Evolutionary conservation across 2,797 vertebrate species (phyloP), one percentile per base, ranked within the genome.

Genomic region (Eidolon dupreanum): DNA sequence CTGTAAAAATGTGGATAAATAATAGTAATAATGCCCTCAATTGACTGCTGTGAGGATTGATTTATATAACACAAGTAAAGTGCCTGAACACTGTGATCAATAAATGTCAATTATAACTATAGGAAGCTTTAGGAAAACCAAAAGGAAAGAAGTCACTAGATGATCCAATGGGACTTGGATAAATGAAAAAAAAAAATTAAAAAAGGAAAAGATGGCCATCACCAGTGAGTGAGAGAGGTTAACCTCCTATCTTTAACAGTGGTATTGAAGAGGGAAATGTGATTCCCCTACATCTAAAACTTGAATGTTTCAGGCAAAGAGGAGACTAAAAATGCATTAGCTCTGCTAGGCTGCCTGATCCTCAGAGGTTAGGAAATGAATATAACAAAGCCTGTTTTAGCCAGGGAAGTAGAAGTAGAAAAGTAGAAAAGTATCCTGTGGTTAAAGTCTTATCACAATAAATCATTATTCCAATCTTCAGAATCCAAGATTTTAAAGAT

Each of bases 141-240:
- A 68, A 81, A 94, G 38, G 43, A 92, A 85, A 61, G 31, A 87
- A 94, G 85, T 90, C 51, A 95, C 43, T 78, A 83, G 33, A 65
- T n/a, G 71, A 74, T 46, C 33, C 78, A 84, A 5, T 63, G 55
- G 41, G 31, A 13, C 20, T 36, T 66, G 26, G 55, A 57, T 61
- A 84, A 88, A 10, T 28, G 20, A 53, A 61, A 78, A 61, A 81
- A 83, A 3, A 28, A 8, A n/a, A 28, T 28, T 57, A 33, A 16
- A 61, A 43, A 31, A 24, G 53, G 28, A 46, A 86, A 49, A 77
- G 5, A 53, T 1, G 28, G 63, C 8, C 49, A 81, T 17, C 24
- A 65, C 17, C 8, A 41, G 24, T 85, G 31, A 81, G 2, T 53
- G 31, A 87, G 57, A 55, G 2, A 59, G 24, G 8, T 43, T 51